These are phyloP conservation scores for Meteorus sp. DNA, from an alignment of 1,140 invertebrate species.

Conservation along the genomic window DNA sequence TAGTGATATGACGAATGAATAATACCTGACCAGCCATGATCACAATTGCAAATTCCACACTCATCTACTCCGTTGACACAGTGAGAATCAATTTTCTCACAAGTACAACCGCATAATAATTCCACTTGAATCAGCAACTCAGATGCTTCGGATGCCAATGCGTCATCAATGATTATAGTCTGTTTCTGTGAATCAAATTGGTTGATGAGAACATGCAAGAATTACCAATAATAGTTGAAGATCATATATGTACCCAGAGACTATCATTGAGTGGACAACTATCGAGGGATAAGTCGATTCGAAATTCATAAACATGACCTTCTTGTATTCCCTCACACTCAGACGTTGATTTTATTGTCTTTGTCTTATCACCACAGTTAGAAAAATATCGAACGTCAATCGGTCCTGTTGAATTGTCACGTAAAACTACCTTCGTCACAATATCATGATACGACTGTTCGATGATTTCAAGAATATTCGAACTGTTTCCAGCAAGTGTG, in stretches of 20 bases:
- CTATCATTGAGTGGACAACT: slow-evolving; percentile 38
- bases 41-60: slow-evolving; percentile 42
- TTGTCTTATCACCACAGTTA: slow-evolving; percentile 25
- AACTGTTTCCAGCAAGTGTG: slow-evolving; percentile 37
- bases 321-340: slow-evolving; percentile 35
- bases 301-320: slow-evolving; percentile 38
- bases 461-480: slow-evolving; percentile 44
- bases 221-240: not conserved
- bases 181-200: slow-evolving; percentile 28
- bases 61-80: slow-evolving; percentile 38
- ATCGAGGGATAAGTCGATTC: slow-evolving; percentile 31
- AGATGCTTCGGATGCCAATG: slow-evolving; percentile 37
- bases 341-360: slow-evolving; percentile 19
- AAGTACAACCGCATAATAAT: slow-evolving; percentile 39
- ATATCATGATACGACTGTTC: slow-evolving; percentile 39
- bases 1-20: not conserved
- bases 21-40: slow-evolving; percentile 40
- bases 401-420: slow-evolving; percentile 35
- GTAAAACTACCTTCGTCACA: slow-evolving; percentile 35
- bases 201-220: not conserved
- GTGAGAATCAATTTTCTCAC: slow-evolving; percentile 26
- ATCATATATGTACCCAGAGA: slow-evolving; percentile 29
- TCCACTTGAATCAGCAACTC: slow-evolving; percentile 37
- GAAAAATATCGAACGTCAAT: slow-evolving; percentile 36
- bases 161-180: slow-evolving; percentile 35